These are phyloP conservation scores for Lampris megalopsis DNA, from an alignment of 2,113 vertebrate species.

Conservation along the genomic window DNA sequence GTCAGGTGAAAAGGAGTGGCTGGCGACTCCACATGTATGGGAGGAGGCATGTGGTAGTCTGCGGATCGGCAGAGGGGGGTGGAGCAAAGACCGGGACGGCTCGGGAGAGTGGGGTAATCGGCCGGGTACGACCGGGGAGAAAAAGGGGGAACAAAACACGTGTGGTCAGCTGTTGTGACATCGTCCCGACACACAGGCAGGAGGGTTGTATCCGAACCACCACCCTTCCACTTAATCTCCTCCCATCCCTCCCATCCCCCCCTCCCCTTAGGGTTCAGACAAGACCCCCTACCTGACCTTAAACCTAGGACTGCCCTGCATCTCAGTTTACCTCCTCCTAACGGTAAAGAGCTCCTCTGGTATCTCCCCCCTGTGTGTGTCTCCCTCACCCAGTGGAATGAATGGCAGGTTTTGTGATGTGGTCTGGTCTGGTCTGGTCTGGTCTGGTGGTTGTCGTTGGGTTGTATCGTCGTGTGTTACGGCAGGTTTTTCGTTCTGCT, in stretches of 20 bases:
- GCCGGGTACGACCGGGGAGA: no score
- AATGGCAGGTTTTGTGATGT: conserved; percentile 64
- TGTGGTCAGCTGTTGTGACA: no score
- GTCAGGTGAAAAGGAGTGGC: no score
- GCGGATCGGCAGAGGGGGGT: no score
- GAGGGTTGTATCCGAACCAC: conserved; percentile 34
- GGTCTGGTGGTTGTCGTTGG: conserved; percentile 51
- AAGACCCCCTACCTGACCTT: conserved; percentile 76
- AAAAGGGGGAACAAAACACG: no score
- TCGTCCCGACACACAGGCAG: conserved; percentile 11
- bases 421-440: conserved; percentile 59
- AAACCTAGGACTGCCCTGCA: conserved; percentile 82
- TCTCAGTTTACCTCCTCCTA: conserved; percentile 81
- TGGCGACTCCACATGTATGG: no score
- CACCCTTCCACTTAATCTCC: conserved; percentile 65
- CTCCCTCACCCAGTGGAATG: conserved; percentile 48
- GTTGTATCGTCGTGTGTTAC: no score
- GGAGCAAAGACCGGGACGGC: no score
- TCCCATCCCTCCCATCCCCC: conserved; percentile 52
- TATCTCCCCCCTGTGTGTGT: conserved; percentile 56
- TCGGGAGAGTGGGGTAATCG: no score
- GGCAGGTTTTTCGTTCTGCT: conserved; percentile 48
- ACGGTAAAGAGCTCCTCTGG: conserved; percentile 75
- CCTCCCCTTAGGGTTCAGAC: conserved; percentile 75
- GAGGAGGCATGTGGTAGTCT: no score